phyloP scores from a whole-genome alignment of 1,140 invertebrate species.

The Chymomyza costata region DNA sequence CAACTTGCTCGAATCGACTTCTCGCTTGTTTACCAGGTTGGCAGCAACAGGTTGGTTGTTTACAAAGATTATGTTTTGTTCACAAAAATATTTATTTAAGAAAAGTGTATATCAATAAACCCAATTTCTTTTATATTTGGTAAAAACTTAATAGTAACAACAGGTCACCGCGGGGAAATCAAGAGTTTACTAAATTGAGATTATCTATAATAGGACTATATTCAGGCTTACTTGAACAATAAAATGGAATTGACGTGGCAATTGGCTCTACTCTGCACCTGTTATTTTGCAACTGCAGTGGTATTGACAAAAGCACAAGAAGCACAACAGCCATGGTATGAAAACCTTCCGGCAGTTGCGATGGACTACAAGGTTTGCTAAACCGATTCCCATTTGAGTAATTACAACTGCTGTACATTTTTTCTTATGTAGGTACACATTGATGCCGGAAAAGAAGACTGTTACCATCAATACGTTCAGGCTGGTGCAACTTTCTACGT shows the following conservation, averaged over 20 bases:
- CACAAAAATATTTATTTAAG: constrained; percentile 19
- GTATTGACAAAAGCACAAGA: constrained; percentile 48
- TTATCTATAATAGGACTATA: no score
- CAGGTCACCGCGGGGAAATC: constrained; percentile 26
- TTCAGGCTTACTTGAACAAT: no score
- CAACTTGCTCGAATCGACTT: constrained; percentile 10
- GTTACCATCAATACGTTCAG: constrained; percentile 95
- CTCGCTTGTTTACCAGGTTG: constrained; percentile 14
- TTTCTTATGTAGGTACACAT: constrained; percentile 82
- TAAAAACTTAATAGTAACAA: constrained; percentile 13
- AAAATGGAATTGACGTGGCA: constrained; percentile 74
- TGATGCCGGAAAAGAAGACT: constrained; percentile 95
- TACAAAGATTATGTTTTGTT: constrained; percentile 27
- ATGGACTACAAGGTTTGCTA: constrained; percentile 90
- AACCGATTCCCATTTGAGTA: neutral
- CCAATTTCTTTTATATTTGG: no score
- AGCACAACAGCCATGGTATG: constrained; percentile 80
- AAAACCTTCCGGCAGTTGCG: constrained; percentile 89
- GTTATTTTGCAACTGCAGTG: constrained; percentile 37
- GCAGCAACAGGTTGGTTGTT: constrained; percentile 44
- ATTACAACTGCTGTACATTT: neutral
- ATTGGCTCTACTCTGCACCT: constrained; percentile 42
- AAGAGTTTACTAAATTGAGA: constrained; percentile 42
- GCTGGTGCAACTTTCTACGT: constrained; percentile 94
- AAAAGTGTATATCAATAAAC: no score